Percentiles rank a stretch among this genome's conserved stretches.
phyloP scores from a whole-genome alignment of 2,113 vertebrate genomes.

The Marcusenius ussheri region DNA sequence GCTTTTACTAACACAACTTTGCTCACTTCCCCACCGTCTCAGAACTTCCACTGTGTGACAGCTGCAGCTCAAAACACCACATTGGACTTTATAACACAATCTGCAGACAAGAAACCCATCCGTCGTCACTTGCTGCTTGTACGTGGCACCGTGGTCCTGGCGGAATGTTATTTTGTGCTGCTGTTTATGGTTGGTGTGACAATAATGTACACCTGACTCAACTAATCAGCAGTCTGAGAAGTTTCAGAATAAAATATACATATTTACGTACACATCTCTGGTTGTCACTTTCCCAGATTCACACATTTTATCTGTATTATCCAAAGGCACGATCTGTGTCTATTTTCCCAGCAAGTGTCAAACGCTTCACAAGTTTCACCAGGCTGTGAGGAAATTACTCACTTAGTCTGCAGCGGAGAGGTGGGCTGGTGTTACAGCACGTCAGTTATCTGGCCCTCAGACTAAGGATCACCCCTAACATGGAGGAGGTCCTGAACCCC shows the following conservation, averaged over 20 bases:
- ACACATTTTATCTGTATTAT: not conserved
- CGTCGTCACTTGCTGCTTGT: not conserved
- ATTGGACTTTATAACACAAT: not conserved
- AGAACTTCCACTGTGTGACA: not conserved
- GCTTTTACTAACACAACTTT: not conserved
- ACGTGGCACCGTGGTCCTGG: not conserved
- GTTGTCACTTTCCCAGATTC: not conserved
- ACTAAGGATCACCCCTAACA: not conserved
- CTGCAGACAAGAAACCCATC: not conserved
- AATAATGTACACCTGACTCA: not conserved
- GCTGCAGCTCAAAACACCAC: not conserved
- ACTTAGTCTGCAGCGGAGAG: not conserved
- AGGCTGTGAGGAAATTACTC: slow-evolving; percentile 14
- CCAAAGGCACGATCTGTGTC: not conserved
- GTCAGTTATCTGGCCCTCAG: not conserved
- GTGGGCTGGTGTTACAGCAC: not conserved
- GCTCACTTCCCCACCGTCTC: not conserved
- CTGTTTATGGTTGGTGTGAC: not conserved
- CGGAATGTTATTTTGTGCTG: not conserved
- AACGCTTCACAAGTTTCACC: not conserved
- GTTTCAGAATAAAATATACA: too few species aligned
- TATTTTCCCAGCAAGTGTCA: not conserved
- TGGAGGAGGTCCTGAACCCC: not conserved
- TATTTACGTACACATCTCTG: not conserved
- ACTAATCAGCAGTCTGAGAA: not conserved